These are phyloP conservation scores for Oceanodroma leucorhoa DNA, from an alignment of 2,797 vertebrate species.

Conservation along the genomic window DNA sequence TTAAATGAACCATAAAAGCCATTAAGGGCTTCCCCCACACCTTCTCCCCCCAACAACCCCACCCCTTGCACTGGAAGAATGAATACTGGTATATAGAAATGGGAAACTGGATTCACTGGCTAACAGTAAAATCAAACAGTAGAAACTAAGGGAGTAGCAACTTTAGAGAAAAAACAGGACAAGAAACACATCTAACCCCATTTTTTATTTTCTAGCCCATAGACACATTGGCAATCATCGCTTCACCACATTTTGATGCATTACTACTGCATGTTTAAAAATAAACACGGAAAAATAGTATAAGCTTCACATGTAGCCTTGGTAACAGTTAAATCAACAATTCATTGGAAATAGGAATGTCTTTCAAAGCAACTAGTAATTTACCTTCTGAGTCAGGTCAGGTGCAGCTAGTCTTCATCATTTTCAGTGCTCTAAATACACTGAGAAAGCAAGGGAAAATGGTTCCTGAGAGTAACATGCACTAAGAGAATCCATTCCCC, in stretches of 20 bases:
- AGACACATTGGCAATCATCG: background rate
- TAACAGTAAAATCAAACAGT: background rate
- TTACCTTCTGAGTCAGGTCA: background rate
- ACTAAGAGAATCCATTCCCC: background rate
- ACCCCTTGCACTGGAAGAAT: background rate
- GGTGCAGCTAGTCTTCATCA: background rate
- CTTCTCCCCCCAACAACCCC: no score
- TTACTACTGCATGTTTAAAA: background rate
- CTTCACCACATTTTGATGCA: background rate
- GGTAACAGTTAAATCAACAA: background rate
- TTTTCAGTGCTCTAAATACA: background rate
- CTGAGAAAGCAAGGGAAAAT: background rate
- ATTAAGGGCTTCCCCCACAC: background rate
- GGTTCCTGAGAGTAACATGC: background rate
- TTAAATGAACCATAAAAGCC: background rate
- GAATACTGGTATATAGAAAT: background rate
- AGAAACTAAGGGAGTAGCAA: background rate
- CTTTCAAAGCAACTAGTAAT: background rate
- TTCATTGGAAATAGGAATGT: background rate
- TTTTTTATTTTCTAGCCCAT: background rate
- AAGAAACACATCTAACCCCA: background rate
- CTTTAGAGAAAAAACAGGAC: background rate
- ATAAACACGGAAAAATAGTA: rapidly evolving
- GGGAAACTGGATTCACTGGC: background rate
- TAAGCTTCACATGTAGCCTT: background rate